Base-by-base conservation (phyloP, 2,797 vertebrate species). In the Crotalus adamanteus region DNA sequence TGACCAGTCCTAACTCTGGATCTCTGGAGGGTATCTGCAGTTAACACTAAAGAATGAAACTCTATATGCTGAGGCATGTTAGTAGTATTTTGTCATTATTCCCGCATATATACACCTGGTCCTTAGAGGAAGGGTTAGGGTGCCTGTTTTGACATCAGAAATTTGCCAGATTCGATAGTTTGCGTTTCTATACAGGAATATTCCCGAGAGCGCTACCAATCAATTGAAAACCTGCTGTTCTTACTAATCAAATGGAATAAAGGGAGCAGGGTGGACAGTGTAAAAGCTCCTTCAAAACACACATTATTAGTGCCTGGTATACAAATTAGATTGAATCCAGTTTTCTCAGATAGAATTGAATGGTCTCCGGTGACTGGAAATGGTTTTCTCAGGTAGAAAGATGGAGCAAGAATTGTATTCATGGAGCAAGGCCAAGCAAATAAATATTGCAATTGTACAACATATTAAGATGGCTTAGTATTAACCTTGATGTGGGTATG, bases 161-260 rank as follows among this genome's bases (percentile, higher is more conserved):
- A 11, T 83, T 42, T 53, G 26, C 42, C 20, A 55, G 47, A 51
- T 47, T 86, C 28, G 3, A 26, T 86, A 22, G 18, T 3, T 57
- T 42, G 37, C 28, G 61, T 61, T 86, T 85, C 26, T n/a, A 61
- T 83, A 6, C 9, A 91, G 26, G 51, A 31, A 53, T 26, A 89
- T 51, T 53, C 42, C 28, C 16, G 0, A 22, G 26, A 89, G 88
- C 2, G 6, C 37, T n/a, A 22, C n/a, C 37, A 47, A 47, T 47
- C 59, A 51, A 28, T 47, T 20, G n/a, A 59, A 59, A 57, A 31
- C 87, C 59, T 63, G 59, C 25, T 89, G 25, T 16, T 47, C 8
- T 57, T 22, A 87, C 86, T 57, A 87, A 87, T 87, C 86, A 87
- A 59, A 57, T 87, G n/a, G n/a, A 87, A 87, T 87, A 57, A 56